Evolutionary conservation across 2,888 invertebrate genomes (phyloP).

Genomic region (Tinea pellionella): DNA sequence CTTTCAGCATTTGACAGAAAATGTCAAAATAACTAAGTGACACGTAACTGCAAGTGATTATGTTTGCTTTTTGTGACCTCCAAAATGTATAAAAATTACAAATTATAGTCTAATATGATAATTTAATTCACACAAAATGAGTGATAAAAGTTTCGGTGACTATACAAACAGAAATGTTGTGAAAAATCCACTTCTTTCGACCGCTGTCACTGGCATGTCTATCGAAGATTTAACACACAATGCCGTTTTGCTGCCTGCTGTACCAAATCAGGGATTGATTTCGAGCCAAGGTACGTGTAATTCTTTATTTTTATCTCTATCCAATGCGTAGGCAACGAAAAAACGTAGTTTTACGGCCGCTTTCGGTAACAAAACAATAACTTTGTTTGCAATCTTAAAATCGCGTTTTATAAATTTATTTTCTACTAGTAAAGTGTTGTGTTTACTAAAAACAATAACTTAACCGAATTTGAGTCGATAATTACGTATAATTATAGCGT

Average conservation of each 20-base stretch:
- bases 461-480: not conserved
- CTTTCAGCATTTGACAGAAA: constrained; percentile 1
- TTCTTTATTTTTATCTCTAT: constrained; percentile 26
- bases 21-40: constrained; percentile 61
- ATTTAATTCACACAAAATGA: constrained; percentile 37
- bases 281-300: constrained; percentile 53
- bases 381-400: constrained; percentile 19
- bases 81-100: constrained; percentile 54
- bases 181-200: constrained; percentile 78
- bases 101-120: constrained; percentile 39
- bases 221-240: constrained; percentile 80
- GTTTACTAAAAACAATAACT: not conserved
- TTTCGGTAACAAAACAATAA: constrained; percentile 26
- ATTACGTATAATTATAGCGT: no score
- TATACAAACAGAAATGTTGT: constrained; percentile 48
- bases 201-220: constrained; percentile 77
- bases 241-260: constrained; percentile 76
- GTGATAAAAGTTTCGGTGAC: constrained; percentile 62
- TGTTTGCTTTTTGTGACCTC: constrained; percentile 62
- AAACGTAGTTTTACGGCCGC: constrained; percentile 30
- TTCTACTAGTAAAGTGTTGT: not conserved
- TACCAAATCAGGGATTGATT: constrained; percentile 45
- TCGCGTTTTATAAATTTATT: not conserved
- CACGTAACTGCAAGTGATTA: constrained; percentile 64
- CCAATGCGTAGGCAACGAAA: not conserved